Base-by-base conservation (phyloP, 2,113 vertebrate species). In the Balaenoptera acutorostrata region DNA sequence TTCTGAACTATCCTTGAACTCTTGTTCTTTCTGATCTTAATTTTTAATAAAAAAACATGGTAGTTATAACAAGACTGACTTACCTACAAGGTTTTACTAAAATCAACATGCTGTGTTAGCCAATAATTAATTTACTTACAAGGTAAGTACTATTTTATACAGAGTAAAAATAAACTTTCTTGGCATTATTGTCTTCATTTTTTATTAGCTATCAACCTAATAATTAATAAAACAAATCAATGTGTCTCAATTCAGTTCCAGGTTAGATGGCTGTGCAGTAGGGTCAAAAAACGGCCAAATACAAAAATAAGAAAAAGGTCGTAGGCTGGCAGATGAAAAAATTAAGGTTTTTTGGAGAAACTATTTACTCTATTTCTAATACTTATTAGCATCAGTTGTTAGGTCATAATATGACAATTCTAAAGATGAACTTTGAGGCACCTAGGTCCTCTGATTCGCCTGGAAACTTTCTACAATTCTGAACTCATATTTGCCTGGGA, bases 1-100 rank as follows among this genome's bases (percentile, higher is more conserved):
- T 12, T 55, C 74, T 91, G 75, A 81, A n/a, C 93, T 94, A 84
- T 46, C 7, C 21, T 90, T 49, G 93, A 93, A 82, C 12, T 89
- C 36, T 78, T 87, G 5, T 25, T 78, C 0, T 77, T 93, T 80
- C 4, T 7, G 13, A 85, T 46, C 13, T 75, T 69, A 25, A 80
- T 78, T 68, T 95, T 92, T 63, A 89, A 61, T 44, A 68, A 49
- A 41, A 15, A 82, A 81, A 41, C 3, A 49, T 3, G 27, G 4
- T 81, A 29, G 6, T 41, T 6, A 77, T 88, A 46, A 72, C 25
- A 63, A 85, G 44, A 52, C 5, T 57, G 3, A 77, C 6, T 36
- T 52, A 74, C 17, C 21, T 66, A 49, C 84, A 69, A 93, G 4
- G 11, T 85, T 75, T 85, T 66, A 86, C 55, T 74, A 61, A 93